Evolutionary conservation across 1,140 invertebrate genomes (phyloP).

Genomic region (Parasteatoda tepidariorum): DNA sequence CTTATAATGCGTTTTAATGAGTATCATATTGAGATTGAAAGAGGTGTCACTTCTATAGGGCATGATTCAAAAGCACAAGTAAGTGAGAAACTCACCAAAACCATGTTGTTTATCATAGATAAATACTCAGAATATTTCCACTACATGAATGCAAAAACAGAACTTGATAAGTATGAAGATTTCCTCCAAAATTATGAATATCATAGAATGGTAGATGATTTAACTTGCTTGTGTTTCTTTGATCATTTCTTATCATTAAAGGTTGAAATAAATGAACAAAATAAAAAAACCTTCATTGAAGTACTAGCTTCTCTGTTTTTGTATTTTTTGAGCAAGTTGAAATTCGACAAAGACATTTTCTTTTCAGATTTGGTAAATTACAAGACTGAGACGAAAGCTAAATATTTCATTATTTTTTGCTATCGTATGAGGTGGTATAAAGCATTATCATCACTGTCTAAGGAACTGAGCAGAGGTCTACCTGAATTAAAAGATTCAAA

Average conservation of each 20-base stretch:
- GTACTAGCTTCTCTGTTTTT: not conserved
- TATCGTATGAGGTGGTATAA: no score
- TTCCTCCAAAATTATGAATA: not conserved
- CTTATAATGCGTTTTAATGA: slow-evolving; percentile 4
- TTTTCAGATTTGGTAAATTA: no score
- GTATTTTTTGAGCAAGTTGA: not conserved
- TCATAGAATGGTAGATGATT: not conserved
- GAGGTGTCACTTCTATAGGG: not conserved
- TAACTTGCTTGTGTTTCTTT: not conserved
- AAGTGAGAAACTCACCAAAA: not conserved
- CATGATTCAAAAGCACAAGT: not conserved
- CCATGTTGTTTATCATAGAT: not conserved
- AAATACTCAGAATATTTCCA: not conserved
- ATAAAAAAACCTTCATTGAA: not conserved
- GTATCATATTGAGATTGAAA: not conserved
- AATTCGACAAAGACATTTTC: not conserved
- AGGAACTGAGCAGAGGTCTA: no score
- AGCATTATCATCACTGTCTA: no score
- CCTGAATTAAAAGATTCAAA: no score
- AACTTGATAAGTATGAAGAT: not conserved
- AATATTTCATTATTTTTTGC: no score
- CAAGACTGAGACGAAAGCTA: no score
- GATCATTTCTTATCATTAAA: not conserved
- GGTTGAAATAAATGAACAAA: not conserved
- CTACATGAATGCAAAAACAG: not conserved